Percentiles rank a stretch among this genome's conserved stretches.
These are phyloP conservation scores for Leistus spinibarbis DNA, from an alignment of 2,888 invertebrate genomes.

Conservation along the genomic window DNA sequence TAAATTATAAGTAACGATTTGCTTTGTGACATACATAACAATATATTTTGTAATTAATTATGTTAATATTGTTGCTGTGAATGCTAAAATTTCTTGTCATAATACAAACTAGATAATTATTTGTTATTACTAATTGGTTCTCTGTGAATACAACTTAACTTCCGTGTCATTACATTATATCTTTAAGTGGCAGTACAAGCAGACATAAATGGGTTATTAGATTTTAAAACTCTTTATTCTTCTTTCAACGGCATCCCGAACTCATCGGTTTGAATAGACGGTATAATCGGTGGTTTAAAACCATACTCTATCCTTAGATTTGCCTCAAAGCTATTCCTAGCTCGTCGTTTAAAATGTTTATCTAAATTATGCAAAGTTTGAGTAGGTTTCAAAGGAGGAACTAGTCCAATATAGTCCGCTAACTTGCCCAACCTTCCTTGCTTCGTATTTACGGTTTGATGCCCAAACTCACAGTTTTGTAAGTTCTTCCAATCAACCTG, in stretches of 20 bases:
- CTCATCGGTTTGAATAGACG: slow-evolving; percentile 80
- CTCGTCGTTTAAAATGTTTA: slow-evolving; percentile 45
- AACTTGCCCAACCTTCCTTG: slow-evolving; percentile 24
- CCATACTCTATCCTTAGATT: slow-evolving; percentile 79
- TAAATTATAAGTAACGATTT: no score
- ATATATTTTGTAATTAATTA: no score
- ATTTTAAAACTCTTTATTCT: slow-evolving; percentile 18
- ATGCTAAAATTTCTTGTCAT: no score
- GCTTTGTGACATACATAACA: no score
- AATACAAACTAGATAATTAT: no score
- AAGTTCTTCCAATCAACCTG: slow-evolving; percentile 33
- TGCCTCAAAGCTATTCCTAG: slow-evolving; percentile 63
- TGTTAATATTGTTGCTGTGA: no score
- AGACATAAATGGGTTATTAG: neutral
- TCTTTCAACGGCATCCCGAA: slow-evolving; percentile 66
- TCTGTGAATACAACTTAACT: no score
- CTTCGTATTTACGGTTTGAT: slow-evolving; percentile 15
- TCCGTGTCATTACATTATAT: no score
- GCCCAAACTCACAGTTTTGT: slow-evolving; percentile 22
- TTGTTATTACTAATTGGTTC: no score
- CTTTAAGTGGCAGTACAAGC: neutral
- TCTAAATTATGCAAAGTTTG: slow-evolving; percentile 50
- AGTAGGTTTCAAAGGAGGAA: slow-evolving; percentile 56
- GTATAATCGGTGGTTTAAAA: slow-evolving; percentile 80
- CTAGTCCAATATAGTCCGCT: slow-evolving; percentile 60